Conservation (phyloP, 2,113 vertebrate species). For the Peucedramus taeniatus region DNA sequence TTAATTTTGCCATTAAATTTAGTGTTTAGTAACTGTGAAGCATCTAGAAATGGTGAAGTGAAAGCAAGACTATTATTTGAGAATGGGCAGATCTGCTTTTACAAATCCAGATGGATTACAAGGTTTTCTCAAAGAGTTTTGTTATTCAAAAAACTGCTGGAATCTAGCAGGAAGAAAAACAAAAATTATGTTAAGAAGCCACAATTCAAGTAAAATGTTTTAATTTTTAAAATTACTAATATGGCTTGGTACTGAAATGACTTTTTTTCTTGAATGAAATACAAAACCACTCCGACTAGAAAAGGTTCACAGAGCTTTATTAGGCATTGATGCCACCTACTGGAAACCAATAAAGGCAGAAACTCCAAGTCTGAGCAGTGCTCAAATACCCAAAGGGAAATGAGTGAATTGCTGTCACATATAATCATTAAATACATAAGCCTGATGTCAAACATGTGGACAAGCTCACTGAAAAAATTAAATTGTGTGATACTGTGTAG, state of each 20-base stretch:
- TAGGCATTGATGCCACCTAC: constrained; percentile 3
- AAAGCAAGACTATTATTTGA: neutral
- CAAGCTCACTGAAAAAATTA: neutral
- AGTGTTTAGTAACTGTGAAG: neutral
- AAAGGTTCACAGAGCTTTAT: neutral
- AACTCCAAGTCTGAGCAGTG: neutral
- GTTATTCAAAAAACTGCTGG: neutral
- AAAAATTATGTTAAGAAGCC: neutral
- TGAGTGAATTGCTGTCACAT: neutral
- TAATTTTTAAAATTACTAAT: neutral
- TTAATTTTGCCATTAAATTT: neutral
- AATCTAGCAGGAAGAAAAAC: neutral
- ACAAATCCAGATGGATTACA: neutral
- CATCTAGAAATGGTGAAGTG: neutral
- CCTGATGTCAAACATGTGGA: neutral
- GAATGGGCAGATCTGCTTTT: neutral
- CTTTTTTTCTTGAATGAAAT: neutral
- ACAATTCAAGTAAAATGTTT: neutral
- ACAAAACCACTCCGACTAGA: neutral
- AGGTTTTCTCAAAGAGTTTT: neutral
- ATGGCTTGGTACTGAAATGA: neutral
- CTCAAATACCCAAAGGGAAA: neutral
- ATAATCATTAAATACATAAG: neutral
- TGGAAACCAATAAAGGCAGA: neutral
- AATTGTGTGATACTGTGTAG: neutral